phyloP scores from a whole-genome alignment of 2,113 vertebrate genomes.

The Balaeniceps rex region DNA sequence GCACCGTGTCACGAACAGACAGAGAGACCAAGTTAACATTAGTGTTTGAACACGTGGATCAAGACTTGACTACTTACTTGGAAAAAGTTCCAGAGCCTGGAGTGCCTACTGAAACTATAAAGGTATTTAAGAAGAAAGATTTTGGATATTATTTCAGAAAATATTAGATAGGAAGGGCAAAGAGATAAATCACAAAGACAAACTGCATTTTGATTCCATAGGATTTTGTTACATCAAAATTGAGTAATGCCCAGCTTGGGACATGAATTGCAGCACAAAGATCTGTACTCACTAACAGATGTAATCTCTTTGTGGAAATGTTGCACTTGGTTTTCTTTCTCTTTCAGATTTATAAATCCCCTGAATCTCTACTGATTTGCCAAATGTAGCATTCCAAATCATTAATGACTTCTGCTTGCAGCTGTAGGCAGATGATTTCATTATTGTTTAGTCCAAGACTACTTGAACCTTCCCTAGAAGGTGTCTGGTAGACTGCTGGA shows the following conservation, averaged over 20 bases:
- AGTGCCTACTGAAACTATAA: conserved; percentile 95
- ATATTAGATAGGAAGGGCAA: not conserved
- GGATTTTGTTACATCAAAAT: not conserved
- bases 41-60: conserved; percentile 98
- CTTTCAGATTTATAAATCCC: not conserved
- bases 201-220: not conserved
- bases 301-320: not conserved
- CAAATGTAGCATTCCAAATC: not conserved
- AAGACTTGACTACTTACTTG: conserved; percentile 98
- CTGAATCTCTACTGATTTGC: not conserved
- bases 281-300: not conserved
- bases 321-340: not conserved
- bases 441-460: not conserved
- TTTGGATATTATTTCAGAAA: not conserved
- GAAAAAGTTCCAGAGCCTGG: conserved; percentile 97
- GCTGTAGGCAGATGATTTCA: not conserved
- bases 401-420: not conserved
- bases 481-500: not conserved
- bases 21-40: conserved; percentile 96
- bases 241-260: not conserved
- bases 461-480: not conserved
- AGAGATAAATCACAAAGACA: not conserved
- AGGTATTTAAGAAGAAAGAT: conserved; percentile 77
- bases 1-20: conserved; percentile 95
- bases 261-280: not conserved